phyloP scores from a whole-genome alignment of 2,113 vertebrate species.

The Ancistrus triradiatus region DNA sequence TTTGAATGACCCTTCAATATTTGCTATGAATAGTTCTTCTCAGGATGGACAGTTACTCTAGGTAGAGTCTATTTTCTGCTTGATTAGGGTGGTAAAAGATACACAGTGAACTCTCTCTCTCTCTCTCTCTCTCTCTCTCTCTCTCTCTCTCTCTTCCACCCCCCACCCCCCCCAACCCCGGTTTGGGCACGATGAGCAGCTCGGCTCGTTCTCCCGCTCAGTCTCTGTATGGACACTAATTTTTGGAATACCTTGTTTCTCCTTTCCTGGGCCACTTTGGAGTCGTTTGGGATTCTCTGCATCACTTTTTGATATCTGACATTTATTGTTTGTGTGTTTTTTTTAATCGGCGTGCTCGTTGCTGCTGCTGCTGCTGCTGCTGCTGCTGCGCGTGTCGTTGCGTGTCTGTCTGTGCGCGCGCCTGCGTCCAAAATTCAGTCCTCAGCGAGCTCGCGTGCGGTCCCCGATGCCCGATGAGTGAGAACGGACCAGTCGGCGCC shows the following conservation, averaged over 20 bases:
- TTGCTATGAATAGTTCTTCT: too few relatives aligned
- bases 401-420: not conserved
- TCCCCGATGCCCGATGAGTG: slow-evolving; percentile 19
- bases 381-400: not conserved
- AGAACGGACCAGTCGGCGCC: slow-evolving; percentile 19
- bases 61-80: too few relatives aligned
- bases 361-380: not conserved
- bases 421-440: not conserved
- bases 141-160: not conserved
- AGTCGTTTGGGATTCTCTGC: not conserved
- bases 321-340: not conserved
- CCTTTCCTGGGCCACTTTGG: slow-evolving; percentile 1
- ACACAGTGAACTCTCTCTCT: not conserved
- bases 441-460: slow-evolving; percentile 7
- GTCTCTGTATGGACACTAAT: slow-evolving; percentile 17
- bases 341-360: not conserved
- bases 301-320: not conserved
- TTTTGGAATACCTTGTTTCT: slow-evolving; percentile 17
- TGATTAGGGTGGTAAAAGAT: too few relatives aligned
- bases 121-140: not conserved
- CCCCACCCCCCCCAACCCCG: not conserved
- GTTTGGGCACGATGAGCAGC: not conserved
- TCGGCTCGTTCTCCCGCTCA: too few relatives aligned
- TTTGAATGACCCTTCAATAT: too few relatives aligned
- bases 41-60: too few relatives aligned